Conservation (phyloP, 1,140 invertebrate species). For the Pogonomyrmex barbatus region DNA sequence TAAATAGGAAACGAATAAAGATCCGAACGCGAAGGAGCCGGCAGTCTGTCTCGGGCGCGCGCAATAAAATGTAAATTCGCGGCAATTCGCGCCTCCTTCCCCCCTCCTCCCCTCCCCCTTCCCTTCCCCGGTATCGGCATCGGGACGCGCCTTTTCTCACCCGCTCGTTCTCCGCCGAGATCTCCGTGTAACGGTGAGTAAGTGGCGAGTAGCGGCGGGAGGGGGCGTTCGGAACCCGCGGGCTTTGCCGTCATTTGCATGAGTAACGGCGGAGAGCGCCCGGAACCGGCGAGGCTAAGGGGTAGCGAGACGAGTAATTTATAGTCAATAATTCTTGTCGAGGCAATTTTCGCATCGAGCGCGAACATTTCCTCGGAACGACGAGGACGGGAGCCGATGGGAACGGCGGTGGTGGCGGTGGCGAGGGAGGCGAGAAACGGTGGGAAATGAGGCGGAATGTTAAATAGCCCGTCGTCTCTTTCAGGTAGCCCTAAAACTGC, state of each 20-base stretch:
- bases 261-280: constrained; percentile 77
- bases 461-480: constrained; percentile 76
- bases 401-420: constrained; percentile 5
- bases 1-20: constrained; percentile 65
- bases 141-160: constrained; percentile 28
- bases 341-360: constrained; percentile 82
- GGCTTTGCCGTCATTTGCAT: constrained; percentile 79
- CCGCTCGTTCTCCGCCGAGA: constrained; percentile 21
- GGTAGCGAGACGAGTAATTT: constrained; percentile 80
- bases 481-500: constrained; percentile 63
- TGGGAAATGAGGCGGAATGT: constrained; percentile 81
- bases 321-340: constrained; percentile 83
- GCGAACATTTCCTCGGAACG: constrained; percentile 76
- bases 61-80: constrained; percentile 78
- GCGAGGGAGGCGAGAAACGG: constrained; percentile 54
- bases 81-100: constrained; percentile 72
- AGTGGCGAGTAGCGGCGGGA: constrained; percentile 49
- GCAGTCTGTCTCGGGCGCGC: constrained; percentile 67
- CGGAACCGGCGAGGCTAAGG: constrained; percentile 67
- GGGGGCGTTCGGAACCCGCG: constrained; percentile 47
- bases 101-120: neutral
- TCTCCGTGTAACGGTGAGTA: constrained; percentile 62
- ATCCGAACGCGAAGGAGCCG: constrained; percentile 40
- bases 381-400: constrained; percentile 32
- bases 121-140: constrained; percentile 54